phyloP scores from a whole-genome alignment of 2,113 vertebrate species.

The Anhinga anhinga region DNA sequence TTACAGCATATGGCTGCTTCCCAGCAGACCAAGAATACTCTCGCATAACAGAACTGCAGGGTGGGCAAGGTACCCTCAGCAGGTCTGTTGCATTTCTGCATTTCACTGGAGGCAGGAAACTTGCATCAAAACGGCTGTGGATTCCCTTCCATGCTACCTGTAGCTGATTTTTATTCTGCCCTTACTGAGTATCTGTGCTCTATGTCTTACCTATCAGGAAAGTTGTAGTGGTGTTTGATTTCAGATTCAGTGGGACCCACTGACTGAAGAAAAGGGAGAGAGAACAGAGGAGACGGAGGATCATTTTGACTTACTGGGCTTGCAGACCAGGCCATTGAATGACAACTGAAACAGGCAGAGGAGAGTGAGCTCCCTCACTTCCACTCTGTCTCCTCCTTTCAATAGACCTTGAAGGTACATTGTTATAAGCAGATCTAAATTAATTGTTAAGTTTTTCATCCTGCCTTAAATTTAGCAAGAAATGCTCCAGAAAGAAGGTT shows the following conservation, averaged over 20 bases:
- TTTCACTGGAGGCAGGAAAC: not conserved
- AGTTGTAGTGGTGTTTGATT: not conserved
- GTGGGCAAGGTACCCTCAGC: not conserved
- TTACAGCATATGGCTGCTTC: not conserved
- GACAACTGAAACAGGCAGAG: not conserved
- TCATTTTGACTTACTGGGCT: not conserved
- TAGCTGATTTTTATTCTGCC: not conserved
- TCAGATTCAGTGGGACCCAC: not conserved
- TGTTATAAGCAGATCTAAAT: not conserved
- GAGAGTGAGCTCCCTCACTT: not conserved
- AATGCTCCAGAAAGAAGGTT: not conserved
- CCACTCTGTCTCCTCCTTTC: not conserved
- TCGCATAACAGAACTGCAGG: not conserved
- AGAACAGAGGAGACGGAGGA: not conserved
- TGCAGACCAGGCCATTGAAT: not conserved
- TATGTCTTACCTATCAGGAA: not conserved
- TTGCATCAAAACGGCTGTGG: not conserved
- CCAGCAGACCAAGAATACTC: not conserved
- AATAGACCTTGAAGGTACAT: not conserved
- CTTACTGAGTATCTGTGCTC: not conserved
- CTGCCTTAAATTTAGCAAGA: not conserved
- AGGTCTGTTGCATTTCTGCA: not conserved
- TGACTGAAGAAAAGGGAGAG: not conserved
- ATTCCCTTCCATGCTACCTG: not conserved
- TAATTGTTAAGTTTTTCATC: not conserved